phyloP scores from a whole-genome alignment of 2,797 vertebrate species.

The Chiroxiphia lanceolata region DNA sequence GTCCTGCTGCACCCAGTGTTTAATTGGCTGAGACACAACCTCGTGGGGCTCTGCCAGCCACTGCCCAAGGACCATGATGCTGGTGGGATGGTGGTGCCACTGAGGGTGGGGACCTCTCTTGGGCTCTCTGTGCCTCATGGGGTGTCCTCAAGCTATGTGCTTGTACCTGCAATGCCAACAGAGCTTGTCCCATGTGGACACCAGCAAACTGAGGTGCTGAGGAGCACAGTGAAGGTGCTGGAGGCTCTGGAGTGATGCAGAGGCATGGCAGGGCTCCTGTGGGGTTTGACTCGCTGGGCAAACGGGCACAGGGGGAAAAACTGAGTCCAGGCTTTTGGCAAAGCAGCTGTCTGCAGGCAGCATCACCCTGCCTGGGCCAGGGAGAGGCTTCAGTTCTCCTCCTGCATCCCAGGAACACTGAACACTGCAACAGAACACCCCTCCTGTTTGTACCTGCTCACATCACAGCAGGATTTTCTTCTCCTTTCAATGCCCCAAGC shows the following conservation, averaged over 20 bases:
- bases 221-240: background rate
- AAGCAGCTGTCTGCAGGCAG: background rate
- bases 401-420: accelerated
- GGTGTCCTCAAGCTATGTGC: accelerated
- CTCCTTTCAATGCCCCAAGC: background rate
- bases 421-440: too few relatives aligned
- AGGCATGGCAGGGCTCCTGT: background rate
- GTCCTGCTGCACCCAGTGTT: background rate
- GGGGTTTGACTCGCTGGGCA: background rate
- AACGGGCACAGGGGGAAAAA: background rate
- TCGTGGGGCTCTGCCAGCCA: accelerated
- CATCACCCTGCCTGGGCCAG: accelerated
- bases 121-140: background rate
- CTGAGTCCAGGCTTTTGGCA: background rate
- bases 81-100: background rate
- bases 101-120: accelerated
- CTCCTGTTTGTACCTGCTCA: background rate
- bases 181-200: background rate
- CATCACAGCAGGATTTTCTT: background rate
- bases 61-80: accelerated
- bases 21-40: background rate
- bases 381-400: background rate
- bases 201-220: accelerated
- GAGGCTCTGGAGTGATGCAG: background rate
- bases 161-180: background rate